phyloP scores from a whole-genome alignment of 2,888 invertebrate species.

The Merodon equestris region DNA sequence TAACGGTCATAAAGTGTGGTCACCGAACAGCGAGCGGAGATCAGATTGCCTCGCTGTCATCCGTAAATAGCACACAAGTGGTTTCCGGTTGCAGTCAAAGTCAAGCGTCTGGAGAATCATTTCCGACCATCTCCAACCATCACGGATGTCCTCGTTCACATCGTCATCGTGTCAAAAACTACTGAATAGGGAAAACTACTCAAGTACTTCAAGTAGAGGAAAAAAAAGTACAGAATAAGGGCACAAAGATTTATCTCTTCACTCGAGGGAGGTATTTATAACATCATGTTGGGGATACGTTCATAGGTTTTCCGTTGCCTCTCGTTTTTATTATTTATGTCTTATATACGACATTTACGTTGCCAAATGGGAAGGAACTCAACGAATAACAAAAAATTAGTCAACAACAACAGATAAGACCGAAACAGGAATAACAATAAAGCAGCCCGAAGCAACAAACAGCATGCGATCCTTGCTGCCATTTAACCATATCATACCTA shows the following conservation, averaged over 20 bases:
- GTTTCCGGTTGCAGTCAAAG: no score
- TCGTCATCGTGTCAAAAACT: conserved; percentile 24
- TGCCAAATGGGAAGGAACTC: conserved; percentile 45
- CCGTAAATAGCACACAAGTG: no score
- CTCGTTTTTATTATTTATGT: no score
- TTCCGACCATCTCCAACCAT: no score
- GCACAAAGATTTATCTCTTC: conserved; percentile 48
- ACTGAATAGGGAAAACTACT: conserved; percentile 14
- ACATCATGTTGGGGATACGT: conserved; percentile 25
- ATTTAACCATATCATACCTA: no score
- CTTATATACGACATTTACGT: conserved; percentile 3
- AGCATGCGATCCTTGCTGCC: conserved; percentile 43
- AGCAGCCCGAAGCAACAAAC: conserved; percentile 60
- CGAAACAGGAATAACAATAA: conserved; percentile 49
- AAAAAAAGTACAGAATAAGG: conserved; percentile 27
- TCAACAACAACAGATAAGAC: no score
- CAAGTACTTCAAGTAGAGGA: conserved; percentile 1
- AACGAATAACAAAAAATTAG: background rate
- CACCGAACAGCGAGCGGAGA: no score
- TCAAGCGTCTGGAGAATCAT: no score
- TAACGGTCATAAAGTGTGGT: no score
- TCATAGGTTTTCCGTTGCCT: no score
- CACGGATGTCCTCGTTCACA: no score
- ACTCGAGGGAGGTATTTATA: conserved; percentile 35
- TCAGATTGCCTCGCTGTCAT: no score